phyloP scores from a whole-genome alignment of 2,797 vertebrate genomes.

The Choloepus didactylus region DNA sequence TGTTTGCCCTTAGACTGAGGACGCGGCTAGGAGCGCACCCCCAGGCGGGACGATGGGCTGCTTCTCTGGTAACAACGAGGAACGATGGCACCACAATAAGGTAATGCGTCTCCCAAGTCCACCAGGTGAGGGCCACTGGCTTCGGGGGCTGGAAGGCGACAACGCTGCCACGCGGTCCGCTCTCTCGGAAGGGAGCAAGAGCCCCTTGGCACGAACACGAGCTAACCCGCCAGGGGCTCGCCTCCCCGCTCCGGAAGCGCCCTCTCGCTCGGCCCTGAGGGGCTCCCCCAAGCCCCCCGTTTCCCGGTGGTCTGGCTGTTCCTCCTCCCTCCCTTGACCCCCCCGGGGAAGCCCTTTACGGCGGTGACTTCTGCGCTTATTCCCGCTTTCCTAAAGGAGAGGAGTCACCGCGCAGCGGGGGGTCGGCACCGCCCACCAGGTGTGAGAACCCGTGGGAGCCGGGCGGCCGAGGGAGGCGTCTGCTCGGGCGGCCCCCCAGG shows the following conservation, averaged over 20 bases:
- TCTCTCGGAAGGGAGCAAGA: constrained; percentile 81
- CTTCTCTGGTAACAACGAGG: constrained; percentile 84
- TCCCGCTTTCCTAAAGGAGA: constrained; percentile 45
- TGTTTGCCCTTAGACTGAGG: too few species aligned
- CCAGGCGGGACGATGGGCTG: constrained; percentile 78
- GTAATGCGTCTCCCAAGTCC: constrained; percentile 84
- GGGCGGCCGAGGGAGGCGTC: too few species aligned
- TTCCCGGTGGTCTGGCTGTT: background rate
- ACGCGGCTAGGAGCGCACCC: constrained; percentile 80
- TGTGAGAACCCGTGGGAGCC: too few species aligned
- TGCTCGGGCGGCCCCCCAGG: too few species aligned
- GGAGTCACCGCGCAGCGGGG: background rate
- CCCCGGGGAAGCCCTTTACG: constrained; percentile 30
- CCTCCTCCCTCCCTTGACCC: background rate
- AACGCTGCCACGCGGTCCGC: constrained; percentile 84
- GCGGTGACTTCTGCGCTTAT: background rate
- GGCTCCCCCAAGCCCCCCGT: too few species aligned
- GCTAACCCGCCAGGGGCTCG: constrained; percentile 47
- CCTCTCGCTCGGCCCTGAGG: background rate
- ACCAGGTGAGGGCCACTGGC: constrained; percentile 87
- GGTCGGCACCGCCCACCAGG: background rate
- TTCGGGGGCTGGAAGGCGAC: constrained; percentile 88
- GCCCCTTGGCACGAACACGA: constrained; percentile 74
- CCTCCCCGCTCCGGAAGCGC: background rate
- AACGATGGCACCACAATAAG: constrained; percentile 84